phyloP scores from a whole-genome alignment of 1,140 invertebrate species.

The Calosoma granatense region DNA sequence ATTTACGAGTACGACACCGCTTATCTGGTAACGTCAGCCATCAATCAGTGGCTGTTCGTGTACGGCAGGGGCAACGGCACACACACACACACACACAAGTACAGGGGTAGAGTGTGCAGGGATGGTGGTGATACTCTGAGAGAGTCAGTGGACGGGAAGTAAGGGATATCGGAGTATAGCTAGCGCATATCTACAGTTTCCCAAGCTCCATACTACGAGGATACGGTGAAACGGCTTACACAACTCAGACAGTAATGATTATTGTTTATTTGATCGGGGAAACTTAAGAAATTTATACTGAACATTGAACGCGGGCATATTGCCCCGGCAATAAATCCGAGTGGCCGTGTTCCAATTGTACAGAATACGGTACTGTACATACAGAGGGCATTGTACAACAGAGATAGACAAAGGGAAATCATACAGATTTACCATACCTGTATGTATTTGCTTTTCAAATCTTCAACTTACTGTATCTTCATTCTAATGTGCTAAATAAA shows the following conservation, averaged over 20 bases:
- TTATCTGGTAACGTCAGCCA: slow-evolving; percentile 2
- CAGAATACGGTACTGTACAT: too few species aligned
- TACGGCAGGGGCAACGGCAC: too few species aligned
- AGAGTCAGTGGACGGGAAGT: background rate
- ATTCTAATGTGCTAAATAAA: too few species aligned
- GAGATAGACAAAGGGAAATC: too few species aligned
- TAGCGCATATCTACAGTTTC: background rate
- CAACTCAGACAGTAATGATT: background rate
- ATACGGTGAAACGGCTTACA: background rate
- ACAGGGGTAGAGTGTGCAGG: background rate
- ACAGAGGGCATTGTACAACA: too few species aligned
- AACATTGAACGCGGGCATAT: background rate
- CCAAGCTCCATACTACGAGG: too few species aligned
- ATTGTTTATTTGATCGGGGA: background rate
- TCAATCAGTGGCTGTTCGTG: background rate
- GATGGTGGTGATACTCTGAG: background rate
- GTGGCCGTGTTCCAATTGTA: background rate
- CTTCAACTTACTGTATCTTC: too few species aligned
- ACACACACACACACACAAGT: background rate
- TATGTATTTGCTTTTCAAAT: too few species aligned
- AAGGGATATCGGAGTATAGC: background rate
- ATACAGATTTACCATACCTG: too few species aligned
- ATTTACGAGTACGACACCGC: background rate
- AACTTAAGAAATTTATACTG: background rate
- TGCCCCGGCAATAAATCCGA: background rate